Conservation (phyloP, 2,888 invertebrate genomes). For the Atrina japonica region DNA sequence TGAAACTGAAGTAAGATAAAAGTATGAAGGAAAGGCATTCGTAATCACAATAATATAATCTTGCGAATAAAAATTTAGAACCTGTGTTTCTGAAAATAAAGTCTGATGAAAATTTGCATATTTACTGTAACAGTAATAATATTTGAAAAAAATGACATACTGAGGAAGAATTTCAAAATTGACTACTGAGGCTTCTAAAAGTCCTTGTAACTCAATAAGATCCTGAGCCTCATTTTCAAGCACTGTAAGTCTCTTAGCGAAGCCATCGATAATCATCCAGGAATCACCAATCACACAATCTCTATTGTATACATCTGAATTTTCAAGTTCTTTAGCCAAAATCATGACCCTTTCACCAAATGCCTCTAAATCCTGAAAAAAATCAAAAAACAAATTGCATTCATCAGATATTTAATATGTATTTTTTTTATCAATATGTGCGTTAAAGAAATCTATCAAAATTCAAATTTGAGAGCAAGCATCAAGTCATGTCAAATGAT, state of each 20-base stretch:
- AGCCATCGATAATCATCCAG: constrained; percentile 74
- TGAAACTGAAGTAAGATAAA: no score
- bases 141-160: no score
- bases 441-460: no score
- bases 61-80: no score
- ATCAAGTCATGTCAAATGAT: no score
- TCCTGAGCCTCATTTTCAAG: constrained; percentile 80
- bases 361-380: constrained; percentile 76
- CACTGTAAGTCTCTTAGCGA: constrained; percentile 72
- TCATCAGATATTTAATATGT: not conserved
- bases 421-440: no score
- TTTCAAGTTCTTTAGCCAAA: constrained; percentile 73
- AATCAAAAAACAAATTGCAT: constrained; percentile 10
- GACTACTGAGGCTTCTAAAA: constrained; percentile 78
- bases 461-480: no score
- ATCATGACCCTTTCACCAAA: constrained; percentile 75
- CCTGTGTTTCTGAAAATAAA: no score
- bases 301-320: constrained; percentile 75
- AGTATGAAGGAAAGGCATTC: no score
- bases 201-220: constrained; percentile 79
- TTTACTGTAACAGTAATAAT: no score
- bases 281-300: constrained; percentile 75
- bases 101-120: no score
- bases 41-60: no score
- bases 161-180: constrained; percentile 77